These are phyloP conservation scores for Calyptomena viridis DNA, from an alignment of 2,113 vertebrate genomes.

Conservation along the genomic window DNA sequence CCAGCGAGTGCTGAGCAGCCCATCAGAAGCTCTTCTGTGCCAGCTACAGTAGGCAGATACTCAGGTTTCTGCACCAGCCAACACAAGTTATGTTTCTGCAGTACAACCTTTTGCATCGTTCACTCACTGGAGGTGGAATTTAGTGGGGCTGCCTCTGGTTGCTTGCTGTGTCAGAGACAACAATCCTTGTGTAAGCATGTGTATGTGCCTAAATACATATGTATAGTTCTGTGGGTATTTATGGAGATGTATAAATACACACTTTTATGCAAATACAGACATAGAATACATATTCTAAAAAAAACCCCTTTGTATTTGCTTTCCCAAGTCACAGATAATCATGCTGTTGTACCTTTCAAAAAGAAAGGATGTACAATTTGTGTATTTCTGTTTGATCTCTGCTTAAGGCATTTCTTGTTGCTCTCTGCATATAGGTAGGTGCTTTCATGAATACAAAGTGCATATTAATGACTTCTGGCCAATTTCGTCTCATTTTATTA, in stretches of 20 bases:
- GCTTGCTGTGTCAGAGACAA: background rate
- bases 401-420: background rate
- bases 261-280: background rate
- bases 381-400: background rate
- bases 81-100: background rate
- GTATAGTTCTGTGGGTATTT: background rate
- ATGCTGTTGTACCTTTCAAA: background rate
- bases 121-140: background rate
- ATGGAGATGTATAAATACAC: background rate
- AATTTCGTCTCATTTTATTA: background rate
- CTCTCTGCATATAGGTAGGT: background rate
- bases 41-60: background rate
- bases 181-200: background rate
- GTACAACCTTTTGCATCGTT: background rate
- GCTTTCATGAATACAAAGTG: background rate
- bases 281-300: background rate
- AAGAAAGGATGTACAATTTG: background rate
- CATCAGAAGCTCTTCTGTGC: background rate
- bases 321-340: background rate
- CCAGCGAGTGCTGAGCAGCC: accelerated
- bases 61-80: background rate
- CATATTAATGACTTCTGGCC: background rate
- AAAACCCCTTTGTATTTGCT: background rate
- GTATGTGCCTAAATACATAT: accelerated
- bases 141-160: background rate